Conservation (phyloP, 2,888 invertebrate species). For the Cerceris ruficornis region DNA sequence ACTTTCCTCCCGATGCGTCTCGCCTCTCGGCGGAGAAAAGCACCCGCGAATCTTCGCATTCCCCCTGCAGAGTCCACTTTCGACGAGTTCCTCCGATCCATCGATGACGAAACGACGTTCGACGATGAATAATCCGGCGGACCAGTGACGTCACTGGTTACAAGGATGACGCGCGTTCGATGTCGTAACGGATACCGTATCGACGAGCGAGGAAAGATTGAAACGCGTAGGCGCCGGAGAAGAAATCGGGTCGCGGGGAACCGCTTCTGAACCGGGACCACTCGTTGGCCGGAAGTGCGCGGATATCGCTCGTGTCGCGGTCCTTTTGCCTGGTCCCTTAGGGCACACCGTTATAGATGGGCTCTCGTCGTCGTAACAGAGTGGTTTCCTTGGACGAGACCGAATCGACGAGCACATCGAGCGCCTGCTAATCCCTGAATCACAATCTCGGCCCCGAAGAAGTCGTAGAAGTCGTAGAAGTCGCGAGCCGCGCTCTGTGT, state of each 20-base stretch:
- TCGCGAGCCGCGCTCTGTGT: constrained; percentile 52
- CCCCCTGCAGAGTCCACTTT: not conserved
- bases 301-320: too few species aligned
- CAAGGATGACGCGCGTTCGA: constrained; percentile 4
- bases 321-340: too few species aligned
- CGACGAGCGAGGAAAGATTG: not conserved
- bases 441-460: constrained; percentile 58
- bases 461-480: constrained; percentile 65
- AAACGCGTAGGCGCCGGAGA: not conserved
- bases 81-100: not conserved
- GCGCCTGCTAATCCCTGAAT: constrained; percentile 64
- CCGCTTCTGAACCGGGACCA: too few species aligned
- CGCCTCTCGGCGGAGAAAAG: not conserved
- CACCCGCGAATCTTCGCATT: not conserved
- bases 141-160: constrained; percentile 12
- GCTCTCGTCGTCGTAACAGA: not conserved
- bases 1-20: not conserved
- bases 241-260: too few species aligned
- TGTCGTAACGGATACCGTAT: not conserved
- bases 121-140: constrained; percentile 24
- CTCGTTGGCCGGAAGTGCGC: too few species aligned
- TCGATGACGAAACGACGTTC: constrained; percentile 11
- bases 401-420: not conserved
- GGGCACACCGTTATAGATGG: too few species aligned
- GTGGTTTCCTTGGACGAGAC: not conserved